These are phyloP conservation scores for Anhinga rufa DNA, from an alignment of 2,113 vertebrate species.

Conservation along the genomic window DNA sequence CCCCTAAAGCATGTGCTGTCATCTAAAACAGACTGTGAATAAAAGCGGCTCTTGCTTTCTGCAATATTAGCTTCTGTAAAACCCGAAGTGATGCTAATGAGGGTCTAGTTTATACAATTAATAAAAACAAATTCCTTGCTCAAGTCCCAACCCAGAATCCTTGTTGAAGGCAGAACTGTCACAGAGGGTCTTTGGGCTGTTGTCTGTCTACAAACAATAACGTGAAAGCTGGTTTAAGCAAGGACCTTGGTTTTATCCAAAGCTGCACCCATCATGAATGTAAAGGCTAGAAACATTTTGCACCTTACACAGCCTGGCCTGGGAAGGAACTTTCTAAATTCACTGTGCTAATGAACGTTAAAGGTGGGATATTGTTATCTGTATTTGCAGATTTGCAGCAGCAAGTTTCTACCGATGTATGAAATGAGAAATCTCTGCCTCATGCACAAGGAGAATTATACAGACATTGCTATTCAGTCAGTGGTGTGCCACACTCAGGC, in stretches of 20 bases:
- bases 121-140: neutral
- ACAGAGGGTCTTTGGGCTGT: neutral
- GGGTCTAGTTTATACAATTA: neutral
- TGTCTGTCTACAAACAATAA: neutral
- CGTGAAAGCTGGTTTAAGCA: neutral
- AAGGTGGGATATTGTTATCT: neutral
- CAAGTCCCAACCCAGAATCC: neutral
- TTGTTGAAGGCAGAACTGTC: neutral
- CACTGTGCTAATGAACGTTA: neutral
- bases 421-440: constrained; percentile 34
- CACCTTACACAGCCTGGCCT: neutral
- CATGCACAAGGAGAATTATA: neutral
- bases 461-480: neutral
- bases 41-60: neutral
- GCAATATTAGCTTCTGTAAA: neutral
- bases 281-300: neutral
- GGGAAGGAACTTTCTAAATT: neutral
- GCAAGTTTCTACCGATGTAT: constrained; percentile 14
- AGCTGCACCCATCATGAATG: neutral
- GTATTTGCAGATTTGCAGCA: neutral
- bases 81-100: neutral
- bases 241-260: neutral
- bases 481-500: neutral
- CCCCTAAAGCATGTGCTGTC: neutral
- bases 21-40: neutral